Base-by-base conservation (phyloP, 1,140 invertebrate species). In the Drosophila burlai region DNA sequence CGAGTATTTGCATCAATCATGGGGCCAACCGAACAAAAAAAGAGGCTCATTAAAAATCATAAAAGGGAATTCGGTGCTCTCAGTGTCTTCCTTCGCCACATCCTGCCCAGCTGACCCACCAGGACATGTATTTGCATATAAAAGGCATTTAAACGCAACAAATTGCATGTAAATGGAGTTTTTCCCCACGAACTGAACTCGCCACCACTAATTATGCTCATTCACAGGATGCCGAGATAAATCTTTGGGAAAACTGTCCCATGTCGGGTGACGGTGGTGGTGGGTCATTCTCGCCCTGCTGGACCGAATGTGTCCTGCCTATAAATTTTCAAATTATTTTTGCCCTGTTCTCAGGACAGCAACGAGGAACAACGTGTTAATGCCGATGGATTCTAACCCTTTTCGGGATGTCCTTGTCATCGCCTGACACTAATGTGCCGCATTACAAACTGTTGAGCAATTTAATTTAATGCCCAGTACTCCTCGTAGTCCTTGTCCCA, bases 401-500 rank as follows among this genome's bases (percentile, higher is more conserved):
- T 84, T 84, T 71, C 26, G 72, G 55, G 31, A 49, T 52, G 59
- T 42, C 66, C 69, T 87, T 86, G 84, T 87, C 84, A 91, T 49
- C 58, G 85, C 81, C 64, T 89, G 87, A 91, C 90, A 91, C 90
- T 91, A 91, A 91, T 91, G 90, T 90, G 77, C 90, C 90, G 90
- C 90, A 92, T 91, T 91, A 91, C 90, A 91, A 91, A 91, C 91
- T 91, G 90, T 92, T 90, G 83, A 91, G 90, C 90, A 91, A 91
- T 91, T 91, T 90, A 92, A 90, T 90, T 91, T 91, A 92, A 91
- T 92, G 90, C 80, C 52, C 40, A 69, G 55, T 46, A 57, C 77
- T 55, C 68, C 77, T 55, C 55, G 11, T 18, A 26, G 26, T 50
- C 49, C 46, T 74, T 67, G 69, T 63, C 49, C 49, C 60, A 52